Evolutionary conservation across 2,113 vertebrate genomes (phyloP).

Genomic region (Terrapene triunguis): DNA sequence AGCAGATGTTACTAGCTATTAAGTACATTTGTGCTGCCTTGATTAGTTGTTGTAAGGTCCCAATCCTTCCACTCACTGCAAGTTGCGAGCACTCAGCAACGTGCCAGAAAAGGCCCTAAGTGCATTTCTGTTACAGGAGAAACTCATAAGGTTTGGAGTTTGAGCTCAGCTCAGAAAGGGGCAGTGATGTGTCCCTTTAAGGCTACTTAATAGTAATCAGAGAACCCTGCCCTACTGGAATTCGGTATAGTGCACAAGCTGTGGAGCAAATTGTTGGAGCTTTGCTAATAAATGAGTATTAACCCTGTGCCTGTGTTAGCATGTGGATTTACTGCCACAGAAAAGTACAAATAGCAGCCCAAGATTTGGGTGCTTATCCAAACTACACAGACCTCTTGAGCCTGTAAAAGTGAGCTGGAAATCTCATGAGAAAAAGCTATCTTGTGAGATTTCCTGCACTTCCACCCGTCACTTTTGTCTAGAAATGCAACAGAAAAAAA

Average conservation of each 20-base stretch:
- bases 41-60: background rate
- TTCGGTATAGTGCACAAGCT: background rate
- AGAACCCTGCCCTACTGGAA: background rate
- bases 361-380: background rate
- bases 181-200: background rate
- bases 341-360: rapidly evolving
- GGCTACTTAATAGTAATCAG: background rate
- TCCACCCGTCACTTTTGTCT: background rate
- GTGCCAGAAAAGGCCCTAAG: background rate
- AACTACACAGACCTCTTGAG: background rate
- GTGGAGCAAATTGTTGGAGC: background rate
- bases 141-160: background rate
- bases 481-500: background rate
- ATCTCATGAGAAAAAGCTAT: rapidly evolving
- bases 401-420: background rate
- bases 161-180: background rate
- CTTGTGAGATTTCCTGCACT: background rate
- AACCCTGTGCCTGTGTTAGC: rapidly evolving
- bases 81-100: background rate
- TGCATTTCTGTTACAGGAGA: background rate
- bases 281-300: background rate
- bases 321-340: background rate
- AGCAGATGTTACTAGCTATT: conserved; percentile 6
- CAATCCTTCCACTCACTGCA: background rate
- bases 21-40: background rate